Evolutionary conservation across 2,888 invertebrate species (phyloP), one percentile per base, ranked within the genome.

Genomic region (Seira ritae): DNA sequence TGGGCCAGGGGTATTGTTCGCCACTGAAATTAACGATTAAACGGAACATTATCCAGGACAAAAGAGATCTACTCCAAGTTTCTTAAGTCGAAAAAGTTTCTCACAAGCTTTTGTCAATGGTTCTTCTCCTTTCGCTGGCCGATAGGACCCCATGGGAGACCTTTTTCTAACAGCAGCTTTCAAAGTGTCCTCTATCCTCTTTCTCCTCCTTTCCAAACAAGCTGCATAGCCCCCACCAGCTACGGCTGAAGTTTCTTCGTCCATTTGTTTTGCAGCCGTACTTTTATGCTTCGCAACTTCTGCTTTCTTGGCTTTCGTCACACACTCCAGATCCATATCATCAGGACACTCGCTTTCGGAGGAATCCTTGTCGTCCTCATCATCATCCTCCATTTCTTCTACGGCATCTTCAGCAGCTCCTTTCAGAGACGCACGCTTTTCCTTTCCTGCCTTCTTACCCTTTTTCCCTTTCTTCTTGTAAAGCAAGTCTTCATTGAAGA

Each of bases 61-160:
- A n/a, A n/a, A n/a, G n/a, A n/a, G n/a, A n/a, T n/a, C n/a, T n/a
- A n/a, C n/a, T n/a, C n/a, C n/a, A n/a, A n/a, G n/a, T n/a, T n/a
- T n/a, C n/a, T n/a, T n/a, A n/a, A n/a, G n/a, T n/a, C n/a, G n/a
- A n/a, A n/a, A n/a, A n/a, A n/a, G n/a, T n/a, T n/a, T n/a, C n/a
- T n/a, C n/a, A n/a, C 84, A 77, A 17, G 75, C 68, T 76, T 74
- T 85, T 6, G 85, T 74, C 0, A 85, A 46, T 24, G 85, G 83
- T 15, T 60, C 50, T 19, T 73, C 83, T 22, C 80, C 83, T 37
- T 73, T 22, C n/a, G 50, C 68, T 0, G 73, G 73, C 31, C 19
- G 73, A 24, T 83, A 85, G 0, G 62, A 42, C 0, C 85, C 85
- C 85, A 85, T 85, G 3, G 85, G 69, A 77, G 77, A 80, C 24